A percentile compares a stretch with the other conserved stretches of the same genome.
Conservation (phyloP, 2,797 vertebrate genomes). For the Enteromius thamalakanensis region DNA sequence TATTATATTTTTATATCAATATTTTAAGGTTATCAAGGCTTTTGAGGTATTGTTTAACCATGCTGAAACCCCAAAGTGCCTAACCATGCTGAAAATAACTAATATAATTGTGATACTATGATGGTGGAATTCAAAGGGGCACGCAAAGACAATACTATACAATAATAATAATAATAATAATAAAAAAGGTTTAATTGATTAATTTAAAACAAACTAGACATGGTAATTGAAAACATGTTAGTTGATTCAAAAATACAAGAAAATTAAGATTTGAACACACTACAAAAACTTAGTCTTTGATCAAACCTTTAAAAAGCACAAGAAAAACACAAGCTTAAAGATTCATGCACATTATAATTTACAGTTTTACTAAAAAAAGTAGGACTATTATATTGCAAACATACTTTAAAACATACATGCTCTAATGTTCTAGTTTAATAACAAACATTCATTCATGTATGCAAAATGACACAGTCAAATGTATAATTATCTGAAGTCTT, state of each 20-base stretch:
- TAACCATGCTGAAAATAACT: not conserved
- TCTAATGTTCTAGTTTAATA: not conserved
- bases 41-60: conserved; percentile 1
- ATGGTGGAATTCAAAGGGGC: conserved; percentile 11
- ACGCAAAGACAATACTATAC: conserved; percentile 24
- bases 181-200: not conserved
- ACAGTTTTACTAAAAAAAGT: not conserved
- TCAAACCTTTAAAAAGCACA: not conserved
- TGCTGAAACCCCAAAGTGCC: not conserved
- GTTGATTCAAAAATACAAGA: not conserved
- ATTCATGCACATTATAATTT: not conserved
- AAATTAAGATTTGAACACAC: not conserved
- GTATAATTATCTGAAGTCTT: not conserved
- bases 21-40: not conserved
- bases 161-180: not conserved
- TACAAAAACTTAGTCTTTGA: conserved; percentile 7
- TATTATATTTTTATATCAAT: not conserved
- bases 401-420: not conserved
- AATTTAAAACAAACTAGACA: not conserved
- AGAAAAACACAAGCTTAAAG: not conserved
- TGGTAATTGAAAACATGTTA: not conserved
- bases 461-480: conserved; percentile 7
- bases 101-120: not conserved
- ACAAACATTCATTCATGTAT: not conserved
- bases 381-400: not conserved